These are phyloP conservation scores for Pseudochromis fuscus DNA, from an alignment of 2,797 vertebrate species.

Conservation along the genomic window DNA sequence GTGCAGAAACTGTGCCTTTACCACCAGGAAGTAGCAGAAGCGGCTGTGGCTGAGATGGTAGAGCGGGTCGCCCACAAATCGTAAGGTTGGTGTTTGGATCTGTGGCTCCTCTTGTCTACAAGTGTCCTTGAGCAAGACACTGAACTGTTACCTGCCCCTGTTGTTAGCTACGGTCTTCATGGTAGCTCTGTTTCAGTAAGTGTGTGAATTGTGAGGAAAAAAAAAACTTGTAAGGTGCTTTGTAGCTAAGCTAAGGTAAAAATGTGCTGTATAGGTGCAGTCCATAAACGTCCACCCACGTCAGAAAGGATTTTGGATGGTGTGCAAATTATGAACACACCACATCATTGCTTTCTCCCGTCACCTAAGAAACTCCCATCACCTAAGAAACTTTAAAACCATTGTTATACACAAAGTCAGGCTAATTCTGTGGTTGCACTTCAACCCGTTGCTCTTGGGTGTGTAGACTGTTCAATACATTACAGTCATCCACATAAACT, in stretches of 20 bases:
- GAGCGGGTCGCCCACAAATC: no score
- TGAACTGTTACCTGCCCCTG: no score
- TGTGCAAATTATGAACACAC: constrained; percentile 28
- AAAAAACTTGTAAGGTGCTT: no score
- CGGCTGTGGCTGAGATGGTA: no score
- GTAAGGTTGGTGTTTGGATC: no score
- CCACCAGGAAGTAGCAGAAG: constrained; percentile 35
- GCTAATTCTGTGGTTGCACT: neutral
- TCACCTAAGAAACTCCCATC: neutral
- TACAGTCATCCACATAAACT: neutral
- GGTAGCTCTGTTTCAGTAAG: no score
- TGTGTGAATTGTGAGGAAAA: no score
- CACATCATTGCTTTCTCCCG: neutral
- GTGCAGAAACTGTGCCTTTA: constrained; percentile 39
- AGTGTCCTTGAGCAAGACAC: no score
- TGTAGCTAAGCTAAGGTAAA: no score
- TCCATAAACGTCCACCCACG: constrained; percentile 12
- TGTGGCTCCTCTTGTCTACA: no score
- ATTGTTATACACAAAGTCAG: neutral
- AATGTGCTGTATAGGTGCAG: no score
- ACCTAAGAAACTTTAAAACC: neutral
- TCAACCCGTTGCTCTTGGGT: neutral
- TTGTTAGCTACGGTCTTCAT: no score
- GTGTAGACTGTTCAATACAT: neutral
- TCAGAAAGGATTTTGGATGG: constrained; percentile 11